phyloP scores from a whole-genome alignment of 2,113 vertebrate genomes.

The Sarotherodon lohbergeri region DNA sequence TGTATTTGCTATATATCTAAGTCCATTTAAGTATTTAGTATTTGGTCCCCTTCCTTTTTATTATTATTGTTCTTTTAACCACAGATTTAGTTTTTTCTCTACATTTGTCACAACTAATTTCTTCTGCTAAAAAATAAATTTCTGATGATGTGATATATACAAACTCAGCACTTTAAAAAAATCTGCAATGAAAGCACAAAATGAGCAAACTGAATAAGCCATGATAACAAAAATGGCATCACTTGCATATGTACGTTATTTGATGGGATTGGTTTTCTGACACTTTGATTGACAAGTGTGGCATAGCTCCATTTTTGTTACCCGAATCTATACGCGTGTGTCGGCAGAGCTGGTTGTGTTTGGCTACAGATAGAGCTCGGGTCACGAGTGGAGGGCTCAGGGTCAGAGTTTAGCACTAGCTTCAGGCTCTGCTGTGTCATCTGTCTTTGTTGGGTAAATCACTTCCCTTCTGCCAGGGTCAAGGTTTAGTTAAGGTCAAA shows the following conservation, averaged over 20 bases:
- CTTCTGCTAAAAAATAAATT: background rate
- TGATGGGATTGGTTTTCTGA: conserved; percentile 41
- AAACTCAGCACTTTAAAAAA: background rate
- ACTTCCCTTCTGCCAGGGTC: conserved; percentile 69
- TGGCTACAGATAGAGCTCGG: conserved; percentile 41
- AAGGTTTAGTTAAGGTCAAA: conserved; percentile 73
- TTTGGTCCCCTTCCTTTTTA: background rate
- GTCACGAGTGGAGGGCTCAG: background rate
- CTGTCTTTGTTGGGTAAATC: conserved; percentile 58
- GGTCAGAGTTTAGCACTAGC: conserved; percentile 31
- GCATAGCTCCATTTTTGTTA: conserved; percentile 15
- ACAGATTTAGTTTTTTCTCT: background rate
- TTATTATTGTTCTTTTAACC: background rate
- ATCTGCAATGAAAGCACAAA: background rate
- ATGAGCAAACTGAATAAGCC: conserved; percentile 10
- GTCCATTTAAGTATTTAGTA: background rate
- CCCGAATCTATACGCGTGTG: conserved; percentile 5
- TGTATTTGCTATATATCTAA: background rate
- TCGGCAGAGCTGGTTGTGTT: conserved; percentile 26
- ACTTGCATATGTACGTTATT: conserved; percentile 47
- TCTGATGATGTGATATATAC: background rate
- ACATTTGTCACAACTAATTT: background rate
- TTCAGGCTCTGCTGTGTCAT: conserved; percentile 34
- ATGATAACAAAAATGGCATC: conserved; percentile 23
- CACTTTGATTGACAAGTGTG: conserved; percentile 38